Base-by-base conservation (phyloP, 2,113 vertebrate species). In the Thunnus thynnus region DNA sequence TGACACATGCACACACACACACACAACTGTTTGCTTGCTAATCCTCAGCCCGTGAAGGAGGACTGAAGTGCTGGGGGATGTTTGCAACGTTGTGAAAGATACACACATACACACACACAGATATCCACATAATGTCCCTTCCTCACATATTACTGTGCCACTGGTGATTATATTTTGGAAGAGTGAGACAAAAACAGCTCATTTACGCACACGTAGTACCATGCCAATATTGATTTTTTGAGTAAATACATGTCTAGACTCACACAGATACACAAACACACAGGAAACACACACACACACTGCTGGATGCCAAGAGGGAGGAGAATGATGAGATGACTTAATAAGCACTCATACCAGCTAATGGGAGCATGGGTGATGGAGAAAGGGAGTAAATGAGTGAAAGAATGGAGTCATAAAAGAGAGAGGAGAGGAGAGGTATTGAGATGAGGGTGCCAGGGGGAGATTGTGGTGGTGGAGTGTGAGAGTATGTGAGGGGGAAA, bases 321-420 rank as follows among this genome's bases (percentile, higher is more conserved):
- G 80, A 89, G 76, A 86, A 88, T 89, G 89, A 85, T 63, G 71
- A 86, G 89, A 90, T 80, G 86, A 91, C 86, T 94, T 93, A 94
- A 94, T 94, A 91, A 92, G 91, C 84, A 93, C 76, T 92, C 89
- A 73, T 82, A 89, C 65, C 70, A 81, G 85, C 79, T 91, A 91
- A 91, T 91, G 87, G 85, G 60, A 90, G 84, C 13, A 83, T 90
- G 90, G 85, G 88, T 84, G 89, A 92, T 66, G 41, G 57, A 87
- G 74, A 86, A 80, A 85, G 78, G 51, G 52, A 88, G 74, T 58
- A 87, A 73, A 88, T 83, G 75, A 83, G 83, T 68, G 76, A 47
- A 57, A 84, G 76, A 86, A 76, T 57, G 30, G 77, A 72, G 55
- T 57, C 54, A 71, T 76, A 57, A 78, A 77, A 51, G 57, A 62